phyloP scores from a whole-genome alignment of 2,888 invertebrate species.

The Tillus elongatus region DNA sequence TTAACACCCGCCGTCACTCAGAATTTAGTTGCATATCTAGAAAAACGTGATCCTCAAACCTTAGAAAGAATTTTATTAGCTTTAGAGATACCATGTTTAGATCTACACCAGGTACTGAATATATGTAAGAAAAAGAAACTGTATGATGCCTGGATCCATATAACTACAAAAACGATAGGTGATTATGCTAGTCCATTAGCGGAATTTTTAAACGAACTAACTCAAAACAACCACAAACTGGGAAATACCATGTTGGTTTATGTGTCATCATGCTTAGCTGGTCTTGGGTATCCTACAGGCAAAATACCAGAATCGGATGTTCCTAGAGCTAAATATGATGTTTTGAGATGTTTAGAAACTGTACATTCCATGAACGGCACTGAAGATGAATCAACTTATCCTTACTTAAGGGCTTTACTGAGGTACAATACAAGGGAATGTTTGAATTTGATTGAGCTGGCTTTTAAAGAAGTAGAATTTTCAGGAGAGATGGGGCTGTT shows the following conservation, averaged over 20 bases:
- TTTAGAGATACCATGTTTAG: conserved; percentile 63
- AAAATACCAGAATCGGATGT: conserved; percentile 55
- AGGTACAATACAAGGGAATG: conserved; percentile 79
- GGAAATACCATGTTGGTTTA: conserved; percentile 82
- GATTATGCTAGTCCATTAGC: conserved; percentile 69
- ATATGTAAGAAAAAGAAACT: conserved; percentile 48
- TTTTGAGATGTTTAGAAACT: conserved; percentile 60
- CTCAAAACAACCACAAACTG: conserved; percentile 47
- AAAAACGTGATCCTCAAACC: conserved; percentile 48
- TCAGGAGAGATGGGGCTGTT: conserved; percentile 60
- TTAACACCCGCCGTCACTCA: conserved; percentile 65
- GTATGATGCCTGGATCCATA: conserved; percentile 64
- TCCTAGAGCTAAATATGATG: conserved; percentile 61
- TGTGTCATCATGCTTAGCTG: conserved; percentile 79
- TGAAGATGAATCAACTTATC: conserved; percentile 57
- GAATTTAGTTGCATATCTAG: conserved; percentile 60
- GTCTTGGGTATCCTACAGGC: conserved; percentile 71
- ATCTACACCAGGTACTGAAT: conserved; percentile 58
- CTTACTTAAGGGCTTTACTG: conserved; percentile 63
- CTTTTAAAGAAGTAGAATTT: conserved; percentile 75
- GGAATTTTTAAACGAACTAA: conserved; percentile 51
- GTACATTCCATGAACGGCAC: conserved; percentile 56
- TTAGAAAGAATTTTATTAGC: conserved; percentile 64
- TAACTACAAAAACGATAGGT: conserved; percentile 65
- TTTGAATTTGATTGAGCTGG: conserved; percentile 73